Evolutionary conservation across 1,140 invertebrate genomes (phyloP).

Genomic region (Rhyzopertha dominica): DNA sequence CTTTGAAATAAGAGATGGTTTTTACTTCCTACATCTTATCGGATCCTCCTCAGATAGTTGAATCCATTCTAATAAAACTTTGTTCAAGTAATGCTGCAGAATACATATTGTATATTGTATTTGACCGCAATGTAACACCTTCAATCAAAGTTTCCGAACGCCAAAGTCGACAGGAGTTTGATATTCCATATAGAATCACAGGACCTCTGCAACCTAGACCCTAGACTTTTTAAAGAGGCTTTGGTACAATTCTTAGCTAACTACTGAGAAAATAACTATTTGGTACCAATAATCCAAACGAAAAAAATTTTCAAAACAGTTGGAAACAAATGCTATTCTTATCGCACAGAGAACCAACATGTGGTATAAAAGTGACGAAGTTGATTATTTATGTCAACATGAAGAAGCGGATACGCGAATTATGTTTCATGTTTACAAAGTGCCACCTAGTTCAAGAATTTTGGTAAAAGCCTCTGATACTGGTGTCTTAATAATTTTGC

Average conservation of each 20-base stretch:
- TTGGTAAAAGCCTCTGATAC: conserved; percentile 34
- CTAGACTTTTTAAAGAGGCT: conserved; percentile 36
- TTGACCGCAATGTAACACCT: no score
- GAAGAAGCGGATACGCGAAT: conserved; percentile 35
- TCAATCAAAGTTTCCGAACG: no score
- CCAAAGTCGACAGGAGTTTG: no score
- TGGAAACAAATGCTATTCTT: no score
- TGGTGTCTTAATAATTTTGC: conserved; percentile 38
- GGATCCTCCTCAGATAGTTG: no score
- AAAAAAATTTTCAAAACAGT: conserved; percentile 34
- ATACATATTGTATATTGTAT: no score
- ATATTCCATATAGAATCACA: conserved; percentile 28
- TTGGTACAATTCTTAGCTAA: conserved; percentile 32
- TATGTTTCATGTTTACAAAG: conserved; percentile 32
- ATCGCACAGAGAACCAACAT: no score
- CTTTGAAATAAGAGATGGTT: no score
- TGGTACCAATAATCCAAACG: conserved; percentile 26
- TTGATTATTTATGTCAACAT: conserved; percentile 29
- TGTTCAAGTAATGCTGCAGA: no score
- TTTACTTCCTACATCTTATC: no score
- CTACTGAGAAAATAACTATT: conserved; percentile 28
- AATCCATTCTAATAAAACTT: no score
- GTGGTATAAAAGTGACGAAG: conserved; percentile 31
- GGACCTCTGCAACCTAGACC: conserved; percentile 34
- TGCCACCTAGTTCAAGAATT: conserved; percentile 23